Percentiles rank a stretch among this genome's conserved stretches.
Evolutionary conservation across 2,797 vertebrate genomes (phyloP).

Genomic region (Malurus splendens): DNA sequence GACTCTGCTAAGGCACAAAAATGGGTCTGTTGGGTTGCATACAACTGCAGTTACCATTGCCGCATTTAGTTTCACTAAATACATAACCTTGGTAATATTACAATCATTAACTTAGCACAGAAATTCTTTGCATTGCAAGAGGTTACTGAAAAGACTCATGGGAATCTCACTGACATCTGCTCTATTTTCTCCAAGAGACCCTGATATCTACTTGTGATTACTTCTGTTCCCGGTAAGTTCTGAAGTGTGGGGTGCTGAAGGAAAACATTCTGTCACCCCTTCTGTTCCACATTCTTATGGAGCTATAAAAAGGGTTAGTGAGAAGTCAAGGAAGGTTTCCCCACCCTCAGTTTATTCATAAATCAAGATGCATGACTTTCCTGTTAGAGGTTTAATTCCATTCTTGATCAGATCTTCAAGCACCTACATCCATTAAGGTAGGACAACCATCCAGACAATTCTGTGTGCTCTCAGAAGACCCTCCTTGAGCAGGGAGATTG

Average conservation of each 20-base stretch:
- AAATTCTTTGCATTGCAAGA: background rate
- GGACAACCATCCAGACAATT: background rate
- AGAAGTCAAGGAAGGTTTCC: slow-evolving; percentile 37
- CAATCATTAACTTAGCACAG: background rate
- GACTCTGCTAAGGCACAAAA: background rate
- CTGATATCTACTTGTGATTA: background rate
- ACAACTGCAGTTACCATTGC: background rate
- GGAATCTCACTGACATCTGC: background rate
- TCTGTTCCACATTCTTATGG: slow-evolving; percentile 4
- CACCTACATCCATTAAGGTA: background rate
- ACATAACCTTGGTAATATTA: background rate
- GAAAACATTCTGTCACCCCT: slow-evolving; percentile 18
- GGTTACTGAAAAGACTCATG: background rate
- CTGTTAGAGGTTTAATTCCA: background rate
- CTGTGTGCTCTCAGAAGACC: background rate
- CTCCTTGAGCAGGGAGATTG: background rate
- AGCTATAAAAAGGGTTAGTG: slow-evolving; percentile 51
- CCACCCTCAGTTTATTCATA: background rate
- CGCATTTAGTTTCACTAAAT: background rate
- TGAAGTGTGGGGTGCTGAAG: background rate
- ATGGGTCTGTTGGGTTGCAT: background rate
- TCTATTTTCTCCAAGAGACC: slow-evolving; percentile 11
- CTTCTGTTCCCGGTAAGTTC: background rate
- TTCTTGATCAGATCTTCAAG: background rate
- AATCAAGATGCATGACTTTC: background rate